Evolutionary conservation across 2,888 invertebrate genomes (phyloP), one percentile per base, ranked within the genome.

Genomic region (Agrochola litura): DNA sequence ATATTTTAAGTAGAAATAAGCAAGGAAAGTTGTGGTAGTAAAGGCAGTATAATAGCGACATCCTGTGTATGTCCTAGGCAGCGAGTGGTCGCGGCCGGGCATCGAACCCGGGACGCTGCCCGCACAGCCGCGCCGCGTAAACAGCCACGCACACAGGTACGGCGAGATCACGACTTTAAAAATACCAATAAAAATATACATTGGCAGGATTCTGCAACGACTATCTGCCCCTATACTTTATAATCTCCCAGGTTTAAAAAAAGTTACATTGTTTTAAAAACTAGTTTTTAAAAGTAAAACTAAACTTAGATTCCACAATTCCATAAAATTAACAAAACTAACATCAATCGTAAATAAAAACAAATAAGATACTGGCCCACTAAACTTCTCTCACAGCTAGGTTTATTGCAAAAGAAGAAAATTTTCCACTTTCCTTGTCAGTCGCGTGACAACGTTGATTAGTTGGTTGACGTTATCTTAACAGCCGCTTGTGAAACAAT

Each of bases 61-160:
- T 95, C 96, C 96, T 95, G 95, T 92, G 92, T 91, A 90, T 93
- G 92, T 94, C 94, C 94, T 95, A 93, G 93, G 89, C 83, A 87
- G 89, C 85, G 67, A 88, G 89, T 84, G 90, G 90, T 84, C 90
- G 88, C 92, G 93, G 90, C 92, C 95, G 96, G 96, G 85, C 96
- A 87, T 94, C 96, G 96, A 96, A 95, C 96, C 91, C 95, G 86
- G 89, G 93, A 91, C 90, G 82, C 86, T 84, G 86, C 86, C 87
- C 89, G 84, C 88, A 84, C 88, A 83, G 84, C 81, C 82, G 80
- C 85, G 75, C 83, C 82, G 78, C 88, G 79, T 88, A 79, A 85
- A 85, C 86, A 79, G 72, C 79, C 77, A 64, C 83, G 79, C 86
- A 87, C 88, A 88, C 83, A 75, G 65, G 66, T 77, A 76, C 66